Percentiles rank a stretch among this genome's conserved stretches.
phyloP scores from a whole-genome alignment of 2,888 invertebrate species.

The Parnassius orleans region DNA sequence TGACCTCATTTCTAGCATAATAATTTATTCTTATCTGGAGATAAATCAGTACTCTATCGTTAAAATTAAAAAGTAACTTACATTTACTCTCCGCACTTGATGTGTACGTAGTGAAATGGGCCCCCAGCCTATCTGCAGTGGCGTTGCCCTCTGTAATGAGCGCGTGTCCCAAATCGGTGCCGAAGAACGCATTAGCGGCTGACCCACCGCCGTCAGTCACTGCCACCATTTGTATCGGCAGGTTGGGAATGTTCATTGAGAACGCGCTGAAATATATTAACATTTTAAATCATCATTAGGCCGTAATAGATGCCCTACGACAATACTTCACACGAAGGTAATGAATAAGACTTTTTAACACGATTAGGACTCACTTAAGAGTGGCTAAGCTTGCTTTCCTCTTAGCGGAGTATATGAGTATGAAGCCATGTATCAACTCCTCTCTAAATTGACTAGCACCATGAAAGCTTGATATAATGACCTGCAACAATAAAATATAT shows the following conservation, averaged over 20 bases:
- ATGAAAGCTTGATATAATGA: conserved; percentile 97
- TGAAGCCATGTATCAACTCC: conserved; percentile 96
- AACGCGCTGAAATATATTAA: conserved; percentile 85
- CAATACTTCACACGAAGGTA: too few species aligned
- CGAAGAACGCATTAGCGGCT: conserved; percentile 91
- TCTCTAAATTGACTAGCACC: conserved; percentile 95
- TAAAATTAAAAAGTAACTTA: conserved; percentile 58
- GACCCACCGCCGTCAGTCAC: conserved; percentile 93
- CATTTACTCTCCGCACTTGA: conserved; percentile 92
- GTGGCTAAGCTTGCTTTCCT: conserved; percentile 96
- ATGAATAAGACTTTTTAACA: too few species aligned
- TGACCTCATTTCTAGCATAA: too few species aligned
- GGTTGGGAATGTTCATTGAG: conserved; percentile 94
- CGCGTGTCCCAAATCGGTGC: conserved; percentile 92
- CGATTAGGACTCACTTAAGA: conserved; percentile 84
- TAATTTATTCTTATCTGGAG: too few species aligned
- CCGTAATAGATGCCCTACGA: too few species aligned
- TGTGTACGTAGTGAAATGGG: conserved; percentile 95
- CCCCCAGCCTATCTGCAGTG: conserved; percentile 92
- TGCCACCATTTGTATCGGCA: conserved; percentile 96
- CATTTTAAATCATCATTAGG: too few species aligned
- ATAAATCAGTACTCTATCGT: too few species aligned
- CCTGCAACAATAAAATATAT: conserved; percentile 49
- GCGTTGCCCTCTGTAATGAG: conserved; percentile 96
- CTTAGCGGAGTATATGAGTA: conserved; percentile 96